Evolutionary conservation across 2,797 vertebrate genomes (phyloP).

Genomic region (Delichon dasypus): DNA sequence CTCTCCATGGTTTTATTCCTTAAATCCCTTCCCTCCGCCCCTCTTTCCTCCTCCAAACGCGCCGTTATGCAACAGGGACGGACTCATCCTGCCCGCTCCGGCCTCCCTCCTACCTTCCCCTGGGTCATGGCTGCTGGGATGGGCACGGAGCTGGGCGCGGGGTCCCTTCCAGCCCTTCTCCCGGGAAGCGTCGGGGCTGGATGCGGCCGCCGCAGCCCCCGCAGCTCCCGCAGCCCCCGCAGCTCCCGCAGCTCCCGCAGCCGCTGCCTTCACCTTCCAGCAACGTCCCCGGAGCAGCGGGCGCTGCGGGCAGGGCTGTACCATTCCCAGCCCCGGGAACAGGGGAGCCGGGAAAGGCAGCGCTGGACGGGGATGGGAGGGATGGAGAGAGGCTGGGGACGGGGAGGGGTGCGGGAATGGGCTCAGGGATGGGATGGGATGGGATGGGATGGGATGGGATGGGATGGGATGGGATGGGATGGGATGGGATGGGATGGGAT

Average conservation of each 20-base stretch:
- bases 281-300: slow-evolving; percentile 25
- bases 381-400: too few relatives aligned
- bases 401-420: neutral
- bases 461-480: too few relatives aligned
- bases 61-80: neutral
- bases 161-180: neutral
- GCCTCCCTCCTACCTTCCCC: slow-evolving; percentile 75
- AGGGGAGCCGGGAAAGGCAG: neutral
- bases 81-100: accelerated
- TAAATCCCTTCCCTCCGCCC: neutral
- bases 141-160: accelerated
- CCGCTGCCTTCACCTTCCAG: slow-evolving; percentile 51
- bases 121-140: slow-evolving; percentile 75
- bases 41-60: neutral
- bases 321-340: slow-evolving; percentile 22
- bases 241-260: neutral
- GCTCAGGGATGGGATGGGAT: neutral
- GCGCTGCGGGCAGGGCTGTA: slow-evolving; percentile 29
- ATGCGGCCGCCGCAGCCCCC: neutral
- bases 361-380: too few relatives aligned
- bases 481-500: too few relatives aligned
- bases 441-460: neutral
- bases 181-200: neutral
- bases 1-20: neutral
- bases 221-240: neutral